A percentile compares a stretch with the other conserved stretches of the same genome.
These are phyloP conservation scores for Volucella inanis DNA, from an alignment of 2,888 invertebrate genomes.

Conservation along the genomic window DNA sequence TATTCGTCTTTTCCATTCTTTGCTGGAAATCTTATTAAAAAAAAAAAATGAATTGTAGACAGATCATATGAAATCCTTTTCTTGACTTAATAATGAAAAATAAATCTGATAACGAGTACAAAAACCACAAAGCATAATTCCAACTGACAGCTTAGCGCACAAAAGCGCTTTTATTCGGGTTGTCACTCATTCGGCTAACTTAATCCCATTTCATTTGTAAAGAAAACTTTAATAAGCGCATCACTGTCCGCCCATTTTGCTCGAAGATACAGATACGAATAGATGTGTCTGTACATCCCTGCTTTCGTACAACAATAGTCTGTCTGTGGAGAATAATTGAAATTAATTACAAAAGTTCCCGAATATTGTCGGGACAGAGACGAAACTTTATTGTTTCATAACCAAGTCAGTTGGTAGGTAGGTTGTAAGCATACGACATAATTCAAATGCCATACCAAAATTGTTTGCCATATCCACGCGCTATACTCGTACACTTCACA, in stretches of 20 bases:
- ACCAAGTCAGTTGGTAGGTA: constrained; percentile 26
- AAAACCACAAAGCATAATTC: too few relatives aligned
- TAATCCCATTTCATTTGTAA: not conserved
- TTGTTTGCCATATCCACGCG: constrained; percentile 51
- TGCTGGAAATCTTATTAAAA: too few relatives aligned
- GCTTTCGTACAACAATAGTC: constrained; percentile 42
- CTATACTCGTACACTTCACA: constrained; percentile 30
- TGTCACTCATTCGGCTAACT: too few relatives aligned
- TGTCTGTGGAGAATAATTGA: constrained; percentile 46
- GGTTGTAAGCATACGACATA: constrained; percentile 6
- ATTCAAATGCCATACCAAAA: constrained; percentile 43
- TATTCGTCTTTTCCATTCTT: too few relatives aligned
- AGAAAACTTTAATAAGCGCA: constrained; percentile 50
- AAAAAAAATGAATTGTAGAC: too few relatives aligned
- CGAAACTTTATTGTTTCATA: constrained; percentile 60
- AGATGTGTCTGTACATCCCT: not conserved
- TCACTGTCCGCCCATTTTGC: constrained; percentile 52
- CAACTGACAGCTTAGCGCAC: too few relatives aligned
- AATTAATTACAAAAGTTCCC: constrained; percentile 68
- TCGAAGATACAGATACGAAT: not conserved
- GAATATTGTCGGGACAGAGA: constrained; percentile 23
- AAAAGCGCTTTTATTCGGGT: too few relatives aligned
- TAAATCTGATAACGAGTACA: too few relatives aligned
- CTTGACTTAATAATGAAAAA: too few relatives aligned
- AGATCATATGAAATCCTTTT: too few relatives aligned